These are phyloP conservation scores for Tretioscincus oriximinensis DNA, from an alignment of 2,113 vertebrate species.

Conservation along the genomic window DNA sequence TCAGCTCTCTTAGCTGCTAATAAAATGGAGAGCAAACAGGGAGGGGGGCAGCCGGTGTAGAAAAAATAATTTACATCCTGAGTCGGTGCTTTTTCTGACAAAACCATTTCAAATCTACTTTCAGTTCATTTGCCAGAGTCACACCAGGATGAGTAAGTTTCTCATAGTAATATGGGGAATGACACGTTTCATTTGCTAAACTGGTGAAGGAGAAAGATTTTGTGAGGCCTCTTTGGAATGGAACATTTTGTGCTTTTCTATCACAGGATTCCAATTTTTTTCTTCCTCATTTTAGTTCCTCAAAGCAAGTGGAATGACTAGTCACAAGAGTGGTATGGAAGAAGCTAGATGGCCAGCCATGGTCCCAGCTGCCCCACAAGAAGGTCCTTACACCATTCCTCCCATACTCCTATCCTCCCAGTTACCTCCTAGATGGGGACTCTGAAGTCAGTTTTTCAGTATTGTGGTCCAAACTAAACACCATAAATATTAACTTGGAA, in stretches of 20 bases:
- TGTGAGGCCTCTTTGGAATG: not conserved
- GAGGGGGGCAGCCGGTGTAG: too few relatives aligned
- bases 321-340: not conserved
- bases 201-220: not conserved
- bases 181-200: not conserved
- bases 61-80: too few relatives aligned
- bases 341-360: not conserved
- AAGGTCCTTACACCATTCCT: not conserved
- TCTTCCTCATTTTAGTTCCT: not conserved
- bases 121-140: slow-evolving; percentile 6
- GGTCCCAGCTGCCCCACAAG: not conserved
- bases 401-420: too few relatives aligned
- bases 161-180: fast-evolving
- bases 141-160: not conserved
- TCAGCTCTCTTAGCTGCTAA: slow-evolving; percentile 17
- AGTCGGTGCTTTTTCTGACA: not conserved
- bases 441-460: not conserved
- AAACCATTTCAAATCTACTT: not conserved
- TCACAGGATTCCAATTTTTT: not conserved
- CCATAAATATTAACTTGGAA: too few relatives aligned
- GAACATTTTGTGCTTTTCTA: not conserved
- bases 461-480: too few relatives aligned
- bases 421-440: too few relatives aligned
- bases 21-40: not conserved
- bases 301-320: not conserved